Conservation (phyloP, 1,140 invertebrate genomes). For the Drosophila leontia region DNA sequence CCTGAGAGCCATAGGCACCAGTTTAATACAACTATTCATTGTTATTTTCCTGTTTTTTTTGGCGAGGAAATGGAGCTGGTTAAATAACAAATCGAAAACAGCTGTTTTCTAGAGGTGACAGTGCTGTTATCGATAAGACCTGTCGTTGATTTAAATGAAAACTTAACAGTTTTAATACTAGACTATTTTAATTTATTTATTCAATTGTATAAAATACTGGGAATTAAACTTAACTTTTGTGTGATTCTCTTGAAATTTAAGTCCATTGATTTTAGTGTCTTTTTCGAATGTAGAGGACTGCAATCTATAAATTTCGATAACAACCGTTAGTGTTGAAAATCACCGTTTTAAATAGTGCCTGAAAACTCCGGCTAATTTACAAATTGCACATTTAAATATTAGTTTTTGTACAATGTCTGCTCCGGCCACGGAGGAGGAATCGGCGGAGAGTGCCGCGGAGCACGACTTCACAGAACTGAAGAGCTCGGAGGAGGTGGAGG, state of each 20-base stretch:
- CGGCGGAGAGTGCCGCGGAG: constrained; percentile 4
- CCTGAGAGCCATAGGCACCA: constrained; percentile 52
- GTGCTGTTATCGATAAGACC: neutral
- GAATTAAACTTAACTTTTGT: neutral
- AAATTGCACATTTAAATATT: constrained; percentile 8
- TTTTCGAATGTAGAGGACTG: neutral
- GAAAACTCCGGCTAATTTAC: neutral
- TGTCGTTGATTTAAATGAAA: neutral
- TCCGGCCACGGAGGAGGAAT: constrained; percentile 2
- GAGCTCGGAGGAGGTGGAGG: constrained; percentile 40
- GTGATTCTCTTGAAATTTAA: too few relatives aligned
- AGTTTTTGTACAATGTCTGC: constrained; percentile 31
- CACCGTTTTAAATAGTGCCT: neutral
- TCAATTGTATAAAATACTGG: too few relatives aligned
- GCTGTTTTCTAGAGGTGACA: constrained; percentile 36
- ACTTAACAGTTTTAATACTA: neutral
- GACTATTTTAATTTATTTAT: too few relatives aligned
- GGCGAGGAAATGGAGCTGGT: constrained; percentile 18
- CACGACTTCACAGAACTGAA: constrained; percentile 69
- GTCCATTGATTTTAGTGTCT: neutral
- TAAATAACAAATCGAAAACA: constrained; percentile 69
- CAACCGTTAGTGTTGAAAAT: neutral
- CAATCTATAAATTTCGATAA: neutral
- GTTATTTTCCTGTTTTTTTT: constrained; percentile 28
- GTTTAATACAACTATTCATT: constrained; percentile 76